Conservation (phyloP, 2,888 invertebrate genomes). For the Meloe dianella region DNA sequence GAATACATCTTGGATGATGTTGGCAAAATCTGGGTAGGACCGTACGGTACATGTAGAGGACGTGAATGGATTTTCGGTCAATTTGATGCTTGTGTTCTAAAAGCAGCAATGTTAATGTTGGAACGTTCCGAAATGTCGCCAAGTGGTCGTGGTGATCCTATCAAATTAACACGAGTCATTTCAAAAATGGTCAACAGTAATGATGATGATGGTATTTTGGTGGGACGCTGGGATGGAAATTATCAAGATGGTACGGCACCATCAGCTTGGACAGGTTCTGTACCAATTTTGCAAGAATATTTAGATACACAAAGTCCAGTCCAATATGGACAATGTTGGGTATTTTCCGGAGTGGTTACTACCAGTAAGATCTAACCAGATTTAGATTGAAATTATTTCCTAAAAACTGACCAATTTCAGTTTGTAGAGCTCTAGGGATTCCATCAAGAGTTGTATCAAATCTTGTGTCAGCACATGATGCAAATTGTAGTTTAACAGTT, state of each 20-base stretch:
- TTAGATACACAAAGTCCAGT: slow-evolving; percentile 70
- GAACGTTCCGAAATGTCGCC: slow-evolving; percentile 70
- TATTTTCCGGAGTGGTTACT: slow-evolving; percentile 83
- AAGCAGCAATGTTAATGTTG: slow-evolving; percentile 73
- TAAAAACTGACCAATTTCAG: slow-evolving; percentile 54
- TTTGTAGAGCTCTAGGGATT: slow-evolving; percentile 80
- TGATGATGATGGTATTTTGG: slow-evolving; percentile 74
- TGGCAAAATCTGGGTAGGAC: slow-evolving; percentile 87
- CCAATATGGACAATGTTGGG: slow-evolving; percentile 87
- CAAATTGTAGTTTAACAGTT: slow-evolving; percentile 77
- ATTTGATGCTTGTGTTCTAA: slow-evolving; percentile 74
- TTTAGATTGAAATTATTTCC: neutral
- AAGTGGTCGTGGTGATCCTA: slow-evolving; percentile 71
- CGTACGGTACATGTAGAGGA: slow-evolving; percentile 74
- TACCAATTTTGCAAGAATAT: slow-evolving; percentile 77
- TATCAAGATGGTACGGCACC: slow-evolving; percentile 79
- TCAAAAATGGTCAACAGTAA: slow-evolving; percentile 78
- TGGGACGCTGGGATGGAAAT: slow-evolving; percentile 76
- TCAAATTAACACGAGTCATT: slow-evolving; percentile 71
- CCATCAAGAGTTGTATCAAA: slow-evolving; percentile 84
- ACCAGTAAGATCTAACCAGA: slow-evolving; percentile 64
- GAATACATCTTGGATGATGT: slow-evolving; percentile 82
- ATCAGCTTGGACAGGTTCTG: slow-evolving; percentile 80
- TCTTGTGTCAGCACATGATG: slow-evolving; percentile 84
- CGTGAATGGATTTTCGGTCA: slow-evolving; percentile 86